Conservation (phyloP, 2,888 invertebrate species). For the Cheilosia grossa region DNA sequence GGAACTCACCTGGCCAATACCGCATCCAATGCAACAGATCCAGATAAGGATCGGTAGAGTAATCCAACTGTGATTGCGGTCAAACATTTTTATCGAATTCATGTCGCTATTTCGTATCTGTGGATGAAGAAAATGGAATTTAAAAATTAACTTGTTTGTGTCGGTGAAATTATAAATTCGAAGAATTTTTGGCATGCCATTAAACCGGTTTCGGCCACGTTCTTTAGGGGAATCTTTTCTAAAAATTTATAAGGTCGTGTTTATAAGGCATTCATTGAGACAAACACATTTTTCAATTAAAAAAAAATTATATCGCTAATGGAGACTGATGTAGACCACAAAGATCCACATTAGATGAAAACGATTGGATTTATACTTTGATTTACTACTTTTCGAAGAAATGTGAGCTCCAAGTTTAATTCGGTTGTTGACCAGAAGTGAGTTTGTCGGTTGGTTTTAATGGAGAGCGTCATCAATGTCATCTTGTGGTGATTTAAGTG, state of each 20-base stretch:
- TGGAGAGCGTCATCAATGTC: neutral
- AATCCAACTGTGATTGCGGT: constrained; percentile 63
- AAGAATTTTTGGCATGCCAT: neutral
- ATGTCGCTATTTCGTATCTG: constrained; percentile 15
- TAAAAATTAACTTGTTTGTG: constrained; percentile 16
- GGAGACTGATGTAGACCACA: neutral
- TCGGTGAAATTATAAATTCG: constrained; percentile 9
- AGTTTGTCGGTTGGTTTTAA: neutral
- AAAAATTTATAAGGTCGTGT: neutral
- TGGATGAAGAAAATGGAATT: neutral
- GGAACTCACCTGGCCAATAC: constrained; percentile 64
- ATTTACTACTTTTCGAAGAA: too few relatives aligned
- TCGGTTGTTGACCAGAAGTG: neutral
- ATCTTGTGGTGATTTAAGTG: neutral
- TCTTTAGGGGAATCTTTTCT: neutral
- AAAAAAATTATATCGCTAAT: neutral
- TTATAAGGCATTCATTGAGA: neutral
- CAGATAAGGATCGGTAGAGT: constrained; percentile 68
- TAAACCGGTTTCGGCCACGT: neutral
- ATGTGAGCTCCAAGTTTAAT: neutral
- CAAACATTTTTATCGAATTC: constrained; percentile 44
- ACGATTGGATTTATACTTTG: neutral
- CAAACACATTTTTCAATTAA: neutral
- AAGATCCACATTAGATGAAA: neutral
- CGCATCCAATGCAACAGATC: constrained; percentile 65